Evolutionary conservation across 2,113 vertebrate species (phyloP), one percentile per base, ranked within the genome.

Genomic region (Scortum barcoo): DNA sequence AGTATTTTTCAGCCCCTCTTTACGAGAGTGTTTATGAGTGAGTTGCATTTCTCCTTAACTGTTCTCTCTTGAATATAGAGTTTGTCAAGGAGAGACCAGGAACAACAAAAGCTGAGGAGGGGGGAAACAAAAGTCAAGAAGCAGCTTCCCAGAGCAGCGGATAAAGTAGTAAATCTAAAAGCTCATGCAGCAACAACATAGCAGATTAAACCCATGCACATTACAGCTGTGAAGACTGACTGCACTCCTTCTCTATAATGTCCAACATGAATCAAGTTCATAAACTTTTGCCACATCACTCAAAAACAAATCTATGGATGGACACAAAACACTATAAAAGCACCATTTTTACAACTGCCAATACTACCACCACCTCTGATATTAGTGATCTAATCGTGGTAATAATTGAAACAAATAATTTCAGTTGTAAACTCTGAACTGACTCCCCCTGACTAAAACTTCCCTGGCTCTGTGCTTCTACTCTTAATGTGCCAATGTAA

Each of bases 21-120:
- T 62, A 78, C 33, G 26, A 69, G 46, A 16, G 56, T 7, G 60
- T 88, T 86, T 72, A 86, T 48, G 72, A 82, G 70, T 17, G 33
- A 48, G 22, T 60, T 71, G 56, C 56, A 40, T 68, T 70, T 60
- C 76, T 63, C 28, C 20, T 1, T 53, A 33, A 79, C 54, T 56
- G 65, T 90, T 76, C 61, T 51, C 48, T 77, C 57, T 44, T 51
- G 30, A 14, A 61, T 11, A 69, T 48, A 51, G 38, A 19, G 17
- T 12, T 8, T 36, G 17, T 4, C 33, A 42, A 50, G 13, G 33
- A 53, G 7, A 68, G 4, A 17, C 28, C 24, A 38, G 67, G 14
- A 80, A 60, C 26, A 74, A n/a, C 8, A 65, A 3, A 54, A 42
- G 8, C 46, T n/a, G n/a, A n/a, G 48, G 1, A n/a, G 30, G 54